Percentiles rank a stretch among this genome's conserved stretches.
Evolutionary conservation across 1,140 invertebrate species (phyloP).

Genomic region (Chlorops oryzae): DNA sequence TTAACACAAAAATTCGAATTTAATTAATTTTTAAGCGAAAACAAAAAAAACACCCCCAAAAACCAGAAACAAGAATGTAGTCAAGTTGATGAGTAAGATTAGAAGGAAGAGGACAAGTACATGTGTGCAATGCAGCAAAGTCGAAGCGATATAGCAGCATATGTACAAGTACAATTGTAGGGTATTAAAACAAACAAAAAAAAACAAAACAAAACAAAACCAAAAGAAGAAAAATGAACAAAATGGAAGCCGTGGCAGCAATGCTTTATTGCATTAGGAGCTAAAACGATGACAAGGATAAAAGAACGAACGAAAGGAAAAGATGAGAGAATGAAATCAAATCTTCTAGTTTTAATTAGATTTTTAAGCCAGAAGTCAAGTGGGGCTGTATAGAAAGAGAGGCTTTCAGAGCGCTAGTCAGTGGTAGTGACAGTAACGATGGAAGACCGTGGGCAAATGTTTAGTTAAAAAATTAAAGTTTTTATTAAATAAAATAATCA

Average conservation of each 20-base stretch:
- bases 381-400: no score
- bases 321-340: no score
- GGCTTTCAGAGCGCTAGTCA: no score
- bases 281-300: no score
- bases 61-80: constrained; percentile 4
- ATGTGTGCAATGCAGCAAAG: not conserved
- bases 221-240: not conserved
- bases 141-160: no score
- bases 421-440: no score
- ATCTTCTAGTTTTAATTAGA: no score
- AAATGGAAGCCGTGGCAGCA: no score
- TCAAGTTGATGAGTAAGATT: not conserved
- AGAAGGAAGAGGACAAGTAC: constrained; percentile 7
- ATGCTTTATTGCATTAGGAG: no score
- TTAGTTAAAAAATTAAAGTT: not conserved
- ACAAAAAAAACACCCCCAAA: not conserved
- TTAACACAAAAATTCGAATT: constrained; percentile 43
- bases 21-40: constrained; percentile 32
- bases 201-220: not conserved
- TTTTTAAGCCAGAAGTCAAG: no score
- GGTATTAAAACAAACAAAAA: not conserved
- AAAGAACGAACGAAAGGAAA: no score
- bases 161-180: not conserved
- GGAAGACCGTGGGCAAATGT: no score
- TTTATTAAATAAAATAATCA: not conserved